These are phyloP conservation scores for Carlito syrichta DNA, from an alignment of 2,113 vertebrate genomes.

Conservation along the genomic window DNA sequence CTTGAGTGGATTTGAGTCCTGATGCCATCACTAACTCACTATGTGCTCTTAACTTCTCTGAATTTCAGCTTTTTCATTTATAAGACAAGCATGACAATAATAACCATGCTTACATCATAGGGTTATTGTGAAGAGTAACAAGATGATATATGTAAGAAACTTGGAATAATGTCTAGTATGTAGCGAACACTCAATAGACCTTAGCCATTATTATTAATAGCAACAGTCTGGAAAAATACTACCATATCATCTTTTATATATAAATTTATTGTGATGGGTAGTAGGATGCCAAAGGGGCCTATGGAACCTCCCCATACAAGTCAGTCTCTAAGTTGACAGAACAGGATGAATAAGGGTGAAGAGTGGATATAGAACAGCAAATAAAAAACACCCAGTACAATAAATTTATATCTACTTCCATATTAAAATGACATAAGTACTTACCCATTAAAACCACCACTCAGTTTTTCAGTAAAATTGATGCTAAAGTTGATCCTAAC, in stretches of 20 bases:
- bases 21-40: not conserved
- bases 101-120: not conserved
- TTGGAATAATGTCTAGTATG: not conserved
- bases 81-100: not conserved
- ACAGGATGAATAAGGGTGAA: not conserved
- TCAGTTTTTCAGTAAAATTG: not conserved
- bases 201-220: not conserved
- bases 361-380: not conserved
- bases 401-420: not conserved
- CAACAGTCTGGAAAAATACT: not conserved
- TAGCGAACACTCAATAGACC: not conserved
- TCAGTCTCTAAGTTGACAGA: not conserved
- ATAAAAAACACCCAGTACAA: not conserved
- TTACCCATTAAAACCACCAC: not conserved
- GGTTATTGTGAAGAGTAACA: not conserved
- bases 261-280: no score
- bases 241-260: not conserved
- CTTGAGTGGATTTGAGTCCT: not conserved
- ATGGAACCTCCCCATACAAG: not conserved
- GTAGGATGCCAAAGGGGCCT: not conserved
- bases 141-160: not conserved
- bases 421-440: not conserved
- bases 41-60: not conserved
- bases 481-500: not conserved
- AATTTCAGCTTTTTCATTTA: not conserved